Evolutionary conservation across 2,797 vertebrate genomes (phyloP).

Genomic region (Acanthurus lineatus): DNA sequence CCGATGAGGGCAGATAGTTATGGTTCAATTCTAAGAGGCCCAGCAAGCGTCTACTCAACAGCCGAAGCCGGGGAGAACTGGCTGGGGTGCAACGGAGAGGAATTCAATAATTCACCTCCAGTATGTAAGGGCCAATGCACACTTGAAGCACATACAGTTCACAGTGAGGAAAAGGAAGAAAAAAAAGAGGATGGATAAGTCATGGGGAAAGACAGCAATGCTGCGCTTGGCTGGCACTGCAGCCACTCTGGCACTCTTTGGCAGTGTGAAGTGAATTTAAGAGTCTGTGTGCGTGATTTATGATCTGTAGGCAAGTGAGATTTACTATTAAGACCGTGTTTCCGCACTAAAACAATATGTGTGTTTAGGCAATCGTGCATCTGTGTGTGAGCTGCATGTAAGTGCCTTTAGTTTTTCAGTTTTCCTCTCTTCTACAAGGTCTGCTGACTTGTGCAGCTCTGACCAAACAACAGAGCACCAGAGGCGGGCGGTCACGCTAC

Average conservation of each 20-base stretch:
- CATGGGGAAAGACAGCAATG: slow-evolving; percentile 67
- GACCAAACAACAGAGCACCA: slow-evolving; percentile 27
- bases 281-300: slow-evolving; percentile 59
- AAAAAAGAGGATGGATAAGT: slow-evolving; percentile 59
- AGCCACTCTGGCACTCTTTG: slow-evolving; percentile 56
- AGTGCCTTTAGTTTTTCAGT: slow-evolving; percentile 34
- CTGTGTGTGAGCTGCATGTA: slow-evolving; percentile 2
- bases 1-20: slow-evolving; percentile 72
- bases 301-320: slow-evolving; percentile 64
- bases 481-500: slow-evolving; percentile 29
- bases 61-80: slow-evolving; percentile 35
- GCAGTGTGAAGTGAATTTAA: slow-evolving; percentile 58
- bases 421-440: slow-evolving; percentile 27
- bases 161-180: slow-evolving; percentile 8
- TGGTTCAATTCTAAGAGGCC: slow-evolving; percentile 63
- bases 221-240: slow-evolving; percentile 67
- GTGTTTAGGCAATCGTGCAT: slow-evolving; percentile 28
- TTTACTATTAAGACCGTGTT: slow-evolving; percentile 60
- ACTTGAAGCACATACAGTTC: slow-evolving; percentile 62
- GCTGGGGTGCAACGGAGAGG: slow-evolving; percentile 56
- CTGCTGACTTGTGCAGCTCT: slow-evolving; percentile 35
- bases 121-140: slow-evolving; percentile 60
- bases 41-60: slow-evolving; percentile 53
- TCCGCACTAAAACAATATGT: slow-evolving; percentile 49
- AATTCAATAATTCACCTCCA: slow-evolving; percentile 76